A percentile compares a stretch with the other conserved stretches of the same genome.
Conservation (phyloP, 2,888 invertebrate species). For the Sinodicranocentrus sp. region DNA sequence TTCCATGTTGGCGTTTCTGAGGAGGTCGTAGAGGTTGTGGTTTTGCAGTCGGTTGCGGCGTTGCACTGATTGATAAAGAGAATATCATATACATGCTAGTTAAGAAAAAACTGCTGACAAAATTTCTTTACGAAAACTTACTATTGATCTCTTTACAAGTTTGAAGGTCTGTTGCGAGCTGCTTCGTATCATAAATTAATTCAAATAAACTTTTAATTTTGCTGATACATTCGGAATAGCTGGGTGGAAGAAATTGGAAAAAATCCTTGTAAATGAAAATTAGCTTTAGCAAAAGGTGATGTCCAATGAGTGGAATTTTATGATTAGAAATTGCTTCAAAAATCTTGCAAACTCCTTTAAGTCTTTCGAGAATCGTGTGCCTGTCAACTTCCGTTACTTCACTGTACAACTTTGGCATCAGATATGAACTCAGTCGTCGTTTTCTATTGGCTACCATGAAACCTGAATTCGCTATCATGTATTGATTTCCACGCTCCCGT, state of each 20-base stretch:
- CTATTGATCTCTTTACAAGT: too few species aligned
- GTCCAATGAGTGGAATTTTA: slow-evolving; percentile 63
- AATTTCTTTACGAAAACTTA: too few species aligned
- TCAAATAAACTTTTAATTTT: slow-evolving; percentile 22
- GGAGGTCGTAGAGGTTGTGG: slow-evolving; percentile 36
- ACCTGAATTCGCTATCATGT: slow-evolving; percentile 53
- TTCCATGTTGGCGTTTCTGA: slow-evolving; percentile 9
- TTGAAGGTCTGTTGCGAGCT: too few species aligned
- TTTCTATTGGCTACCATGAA: slow-evolving; percentile 50
- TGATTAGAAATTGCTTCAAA: slow-evolving; percentile 45
- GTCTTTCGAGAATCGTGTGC: slow-evolving; percentile 34
- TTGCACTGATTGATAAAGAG: too few species aligned
- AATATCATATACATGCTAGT: too few species aligned
- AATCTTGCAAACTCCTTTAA: slow-evolving; percentile 63
- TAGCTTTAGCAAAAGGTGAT: slow-evolving; percentile 62
- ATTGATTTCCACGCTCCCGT: slow-evolving; percentile 22
- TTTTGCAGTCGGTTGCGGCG: too few species aligned
- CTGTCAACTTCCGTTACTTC: slow-evolving; percentile 38
- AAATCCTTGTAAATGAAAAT: slow-evolving; percentile 65
- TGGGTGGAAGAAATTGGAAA: slow-evolving; percentile 58
- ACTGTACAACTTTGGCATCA: slow-evolving; percentile 52
- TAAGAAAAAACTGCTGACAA: too few species aligned
- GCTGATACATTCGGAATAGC: slow-evolving; percentile 11
- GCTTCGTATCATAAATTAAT: slow-evolving; percentile 65
- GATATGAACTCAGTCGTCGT: slow-evolving; percentile 34